Conservation (phyloP, 37 sponge, comb jelly and placozoan genomes). For the Axinella damicornis region DNA sequence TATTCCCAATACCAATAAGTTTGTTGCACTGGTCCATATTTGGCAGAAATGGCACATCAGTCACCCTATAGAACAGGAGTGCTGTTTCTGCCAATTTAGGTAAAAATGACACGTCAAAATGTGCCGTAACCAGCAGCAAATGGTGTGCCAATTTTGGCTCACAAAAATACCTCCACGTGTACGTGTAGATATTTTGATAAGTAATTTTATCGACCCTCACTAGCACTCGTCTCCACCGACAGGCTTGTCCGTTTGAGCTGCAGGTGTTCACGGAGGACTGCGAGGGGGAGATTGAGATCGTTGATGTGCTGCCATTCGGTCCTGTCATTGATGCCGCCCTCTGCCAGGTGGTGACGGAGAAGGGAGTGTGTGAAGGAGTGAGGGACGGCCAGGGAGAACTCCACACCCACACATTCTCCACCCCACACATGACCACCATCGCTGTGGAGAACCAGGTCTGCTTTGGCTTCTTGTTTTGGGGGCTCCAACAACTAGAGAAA, state of each 20-base stretch:
- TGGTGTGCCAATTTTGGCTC: too few relatives aligned
- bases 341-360: constrained; percentile 29
- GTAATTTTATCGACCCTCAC: background rate
- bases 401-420: constrained; percentile 23
- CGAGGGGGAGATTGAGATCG: constrained; percentile 72
- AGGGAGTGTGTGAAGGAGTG: constrained; percentile 47
- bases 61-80: too few relatives aligned
- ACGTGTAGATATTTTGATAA: background rate
- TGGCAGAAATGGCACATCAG: too few relatives aligned
- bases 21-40: too few relatives aligned
- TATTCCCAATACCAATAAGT: too few relatives aligned
- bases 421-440: constrained; percentile 51
- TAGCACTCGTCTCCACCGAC: background rate
- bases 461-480: too few relatives aligned
- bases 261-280: constrained; percentile 66
- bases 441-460: constrained; percentile 73
- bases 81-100: too few relatives aligned
- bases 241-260: constrained; percentile 81
- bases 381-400: constrained; percentile 41
- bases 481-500: too few relatives aligned
- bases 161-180: background rate
- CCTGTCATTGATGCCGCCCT: constrained; percentile 47
- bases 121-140: too few relatives aligned
- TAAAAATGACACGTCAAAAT: too few relatives aligned
- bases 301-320: constrained; percentile 33